Evolutionary conservation across 2,113 vertebrate species (phyloP).

Genomic region (Phoenicopterus ruber): DNA sequence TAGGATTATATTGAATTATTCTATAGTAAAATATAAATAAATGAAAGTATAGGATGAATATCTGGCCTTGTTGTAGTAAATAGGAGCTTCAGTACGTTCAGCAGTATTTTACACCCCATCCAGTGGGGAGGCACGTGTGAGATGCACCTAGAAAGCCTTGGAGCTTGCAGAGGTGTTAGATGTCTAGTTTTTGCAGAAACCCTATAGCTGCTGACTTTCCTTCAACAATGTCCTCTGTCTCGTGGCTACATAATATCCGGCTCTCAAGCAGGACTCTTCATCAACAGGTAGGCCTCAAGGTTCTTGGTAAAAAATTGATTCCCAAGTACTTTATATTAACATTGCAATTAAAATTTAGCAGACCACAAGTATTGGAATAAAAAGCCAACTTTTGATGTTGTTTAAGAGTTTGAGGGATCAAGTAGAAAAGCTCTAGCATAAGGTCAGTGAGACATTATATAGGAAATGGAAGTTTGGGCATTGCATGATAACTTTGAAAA

Average conservation of each 20-base stretch:
- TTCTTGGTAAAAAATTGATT: background rate
- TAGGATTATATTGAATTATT: background rate
- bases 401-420: background rate
- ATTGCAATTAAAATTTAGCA: background rate
- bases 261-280: background rate
- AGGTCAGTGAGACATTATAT: background rate
- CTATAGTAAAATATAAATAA: background rate
- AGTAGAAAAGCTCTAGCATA: background rate
- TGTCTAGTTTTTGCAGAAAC: background rate
- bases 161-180: background rate
- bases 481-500: background rate
- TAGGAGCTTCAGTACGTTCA: background rate
- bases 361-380: background rate
- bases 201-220: background rate
- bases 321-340: background rate
- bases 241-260: background rate
- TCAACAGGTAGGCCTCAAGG: background rate
- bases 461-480: background rate
- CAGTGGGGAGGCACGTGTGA: background rate
- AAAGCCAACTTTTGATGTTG: background rate
- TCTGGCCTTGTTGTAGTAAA: background rate
- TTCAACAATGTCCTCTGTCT: background rate
- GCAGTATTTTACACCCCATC: background rate
- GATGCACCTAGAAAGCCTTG: background rate
- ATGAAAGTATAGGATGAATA: background rate